Conservation (phyloP, 2,888 invertebrate genomes). For the Camptogramma bilineatum region DNA sequence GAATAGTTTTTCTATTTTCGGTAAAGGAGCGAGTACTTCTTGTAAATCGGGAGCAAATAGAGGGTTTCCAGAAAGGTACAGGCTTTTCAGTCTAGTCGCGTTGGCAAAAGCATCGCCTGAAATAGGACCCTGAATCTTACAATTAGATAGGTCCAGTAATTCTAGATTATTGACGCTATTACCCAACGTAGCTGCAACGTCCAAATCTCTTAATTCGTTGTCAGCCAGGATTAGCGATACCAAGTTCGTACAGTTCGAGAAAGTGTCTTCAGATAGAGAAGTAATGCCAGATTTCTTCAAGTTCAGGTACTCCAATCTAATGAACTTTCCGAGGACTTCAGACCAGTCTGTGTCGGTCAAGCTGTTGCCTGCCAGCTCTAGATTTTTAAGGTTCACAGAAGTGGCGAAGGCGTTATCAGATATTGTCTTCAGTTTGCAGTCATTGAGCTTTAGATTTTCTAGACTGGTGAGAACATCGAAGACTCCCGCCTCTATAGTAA, state of each 20-base stretch:
- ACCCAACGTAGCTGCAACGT: constrained; percentile 87
- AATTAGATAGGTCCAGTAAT: constrained; percentile 88
- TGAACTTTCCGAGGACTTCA: constrained; percentile 85
- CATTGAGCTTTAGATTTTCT: constrained; percentile 87
- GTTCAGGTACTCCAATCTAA: constrained; percentile 87
- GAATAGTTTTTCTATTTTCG: constrained; percentile 87
- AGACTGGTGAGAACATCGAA: constrained; percentile 88
- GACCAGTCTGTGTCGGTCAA: constrained; percentile 86
- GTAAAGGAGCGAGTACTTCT: constrained; percentile 87
- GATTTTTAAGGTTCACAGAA: constrained; percentile 86
- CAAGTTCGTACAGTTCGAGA: constrained; percentile 87
- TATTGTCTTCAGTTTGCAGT: constrained; percentile 87
- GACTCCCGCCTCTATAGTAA: constrained; percentile 82
- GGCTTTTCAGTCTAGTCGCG: constrained; percentile 87
- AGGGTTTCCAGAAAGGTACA: constrained; percentile 88
- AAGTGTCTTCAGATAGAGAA: constrained; percentile 87
- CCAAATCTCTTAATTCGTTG: constrained; percentile 87
- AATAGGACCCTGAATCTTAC: constrained; percentile 87
- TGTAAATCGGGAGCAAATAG: constrained; percentile 88
- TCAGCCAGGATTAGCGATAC: constrained; percentile 87
- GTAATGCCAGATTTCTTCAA: constrained; percentile 86
- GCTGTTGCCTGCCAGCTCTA: constrained; percentile 87
- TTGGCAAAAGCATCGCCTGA: constrained; percentile 89
- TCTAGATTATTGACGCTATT: constrained; percentile 88
- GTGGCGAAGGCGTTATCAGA: constrained; percentile 84